These are phyloP conservation scores for Manis javanica DNA, from an alignment of 2,797 vertebrate genomes.

Conservation along the genomic window DNA sequence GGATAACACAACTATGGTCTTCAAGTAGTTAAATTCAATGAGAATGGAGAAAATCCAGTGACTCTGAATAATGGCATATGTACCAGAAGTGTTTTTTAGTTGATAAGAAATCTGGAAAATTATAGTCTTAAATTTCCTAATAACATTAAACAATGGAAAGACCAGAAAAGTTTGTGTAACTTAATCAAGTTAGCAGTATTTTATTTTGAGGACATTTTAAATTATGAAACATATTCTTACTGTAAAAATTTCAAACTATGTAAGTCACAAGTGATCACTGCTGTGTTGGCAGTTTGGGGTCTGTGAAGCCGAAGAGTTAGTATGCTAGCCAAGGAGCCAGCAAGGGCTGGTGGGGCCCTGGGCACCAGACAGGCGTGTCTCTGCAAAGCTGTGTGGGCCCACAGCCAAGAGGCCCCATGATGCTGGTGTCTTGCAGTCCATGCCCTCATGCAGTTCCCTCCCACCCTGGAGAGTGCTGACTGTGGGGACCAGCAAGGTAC, in stretches of 20 bases:
- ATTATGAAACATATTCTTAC: not conserved
- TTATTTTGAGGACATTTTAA: constrained; percentile 12
- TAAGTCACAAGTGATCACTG: not conserved
- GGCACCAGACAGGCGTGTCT: not conserved
- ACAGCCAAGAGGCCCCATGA: not conserved
- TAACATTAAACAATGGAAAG: not conserved
- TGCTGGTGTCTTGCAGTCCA: not conserved
- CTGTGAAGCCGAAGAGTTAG: not conserved
- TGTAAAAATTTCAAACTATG: not conserved
- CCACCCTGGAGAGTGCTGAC: not conserved
- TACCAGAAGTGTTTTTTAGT: not conserved
- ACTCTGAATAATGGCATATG: not conserved
- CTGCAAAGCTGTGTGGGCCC: not conserved
- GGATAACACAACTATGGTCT: not conserved
- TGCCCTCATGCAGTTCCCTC: not conserved
- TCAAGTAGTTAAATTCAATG: not conserved
- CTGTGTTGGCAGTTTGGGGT: not conserved
- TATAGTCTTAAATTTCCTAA: not conserved
- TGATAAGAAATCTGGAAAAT: constrained; percentile 44
- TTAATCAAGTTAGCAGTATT: not conserved
- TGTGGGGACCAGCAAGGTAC: not conserved
- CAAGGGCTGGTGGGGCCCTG: not conserved
- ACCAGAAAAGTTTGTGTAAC: not conserved
- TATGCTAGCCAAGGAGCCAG: not conserved
- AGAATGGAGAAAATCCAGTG: not conserved